These are phyloP conservation scores for Gnatocerus cornutus DNA, from an alignment of 2,888 invertebrate species.

Conservation along the genomic window DNA sequence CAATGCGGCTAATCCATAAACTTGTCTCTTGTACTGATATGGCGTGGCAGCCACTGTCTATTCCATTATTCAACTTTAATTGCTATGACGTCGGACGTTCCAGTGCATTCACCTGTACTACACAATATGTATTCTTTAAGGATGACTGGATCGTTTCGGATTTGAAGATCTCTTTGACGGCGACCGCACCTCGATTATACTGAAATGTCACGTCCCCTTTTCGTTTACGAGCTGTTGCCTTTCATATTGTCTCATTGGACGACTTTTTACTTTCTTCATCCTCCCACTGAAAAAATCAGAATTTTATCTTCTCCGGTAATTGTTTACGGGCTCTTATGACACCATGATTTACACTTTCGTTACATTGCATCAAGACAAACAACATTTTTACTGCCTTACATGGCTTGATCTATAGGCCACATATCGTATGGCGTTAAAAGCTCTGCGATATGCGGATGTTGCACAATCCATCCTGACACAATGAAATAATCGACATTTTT, in stretches of 20 bases:
- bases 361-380: conserved; percentile 37
- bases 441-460: conserved; percentile 31
- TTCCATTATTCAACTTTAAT: conserved; percentile 59
- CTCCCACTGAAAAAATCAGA: conserved; percentile 18
- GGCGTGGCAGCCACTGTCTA: conserved; percentile 57
- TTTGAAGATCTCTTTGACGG: conserved; percentile 48
- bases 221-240: conserved; percentile 24
- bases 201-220: conserved; percentile 47
- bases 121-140: conserved; percentile 51
- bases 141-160: conserved; percentile 50
- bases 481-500: no score
- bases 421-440: conserved; percentile 20
- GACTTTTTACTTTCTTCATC: conserved; percentile 36
- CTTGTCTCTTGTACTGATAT: conserved; percentile 56
- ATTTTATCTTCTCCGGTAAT: conserved; percentile 40
- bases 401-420: conserved; percentile 35
- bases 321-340: conserved; percentile 36
- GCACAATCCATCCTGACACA: conserved; percentile 5
- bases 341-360: conserved; percentile 38
- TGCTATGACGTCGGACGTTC: conserved; percentile 58
- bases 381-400: conserved; percentile 38
- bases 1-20: conserved; percentile 57
- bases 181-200: conserved; percentile 47
- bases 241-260: conserved; percentile 28
- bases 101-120: conserved; percentile 56